Conservation (phyloP, 2,888 invertebrate species). For the Philonicus albiceps region DNA sequence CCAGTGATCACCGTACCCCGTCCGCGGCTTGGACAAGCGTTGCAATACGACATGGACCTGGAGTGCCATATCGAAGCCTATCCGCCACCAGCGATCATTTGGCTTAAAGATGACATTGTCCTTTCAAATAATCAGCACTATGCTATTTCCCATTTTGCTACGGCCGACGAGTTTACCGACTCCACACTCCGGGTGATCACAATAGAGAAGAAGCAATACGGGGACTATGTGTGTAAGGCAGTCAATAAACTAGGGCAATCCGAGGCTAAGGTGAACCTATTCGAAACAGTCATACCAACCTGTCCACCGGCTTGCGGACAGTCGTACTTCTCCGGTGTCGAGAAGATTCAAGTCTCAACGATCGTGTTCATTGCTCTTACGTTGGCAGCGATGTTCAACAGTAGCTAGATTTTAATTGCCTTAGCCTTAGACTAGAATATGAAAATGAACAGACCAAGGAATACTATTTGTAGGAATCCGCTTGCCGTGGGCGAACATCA, state of each 20-base stretch:
- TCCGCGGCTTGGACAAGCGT: constrained; percentile 82
- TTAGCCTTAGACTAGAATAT: constrained; percentile 1
- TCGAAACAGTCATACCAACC: constrained; percentile 89
- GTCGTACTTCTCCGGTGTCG: constrained; percentile 59
- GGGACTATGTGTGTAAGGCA: constrained; percentile 85
- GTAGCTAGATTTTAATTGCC: constrained; percentile 45
- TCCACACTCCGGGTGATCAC: constrained; percentile 89
- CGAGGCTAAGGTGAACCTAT: constrained; percentile 81
- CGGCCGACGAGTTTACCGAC: constrained; percentile 91
- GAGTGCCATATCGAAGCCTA: constrained; percentile 95
- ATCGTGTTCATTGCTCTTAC: constrained; percentile 66
- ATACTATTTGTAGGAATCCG: neutral
- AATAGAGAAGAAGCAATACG: constrained; percentile 89
- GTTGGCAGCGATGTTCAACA: constrained; percentile 62
- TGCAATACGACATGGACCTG: constrained; percentile 93
- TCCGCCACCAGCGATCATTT: constrained; percentile 90
- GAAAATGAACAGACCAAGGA: constrained; percentile 15
- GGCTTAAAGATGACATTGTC: constrained; percentile 85
- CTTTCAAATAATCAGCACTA: constrained; percentile 91
- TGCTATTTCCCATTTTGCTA: constrained; percentile 88
- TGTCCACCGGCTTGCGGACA: constrained; percentile 88
- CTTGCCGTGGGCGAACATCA: neutral
- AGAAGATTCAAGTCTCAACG: constrained; percentile 59
- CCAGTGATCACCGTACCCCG: constrained; percentile 86
- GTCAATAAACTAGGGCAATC: constrained; percentile 85